These are phyloP conservation scores for Mactra quadrangularis DNA, from an alignment of 1,140 invertebrate genomes.

Conservation along the genomic window DNA sequence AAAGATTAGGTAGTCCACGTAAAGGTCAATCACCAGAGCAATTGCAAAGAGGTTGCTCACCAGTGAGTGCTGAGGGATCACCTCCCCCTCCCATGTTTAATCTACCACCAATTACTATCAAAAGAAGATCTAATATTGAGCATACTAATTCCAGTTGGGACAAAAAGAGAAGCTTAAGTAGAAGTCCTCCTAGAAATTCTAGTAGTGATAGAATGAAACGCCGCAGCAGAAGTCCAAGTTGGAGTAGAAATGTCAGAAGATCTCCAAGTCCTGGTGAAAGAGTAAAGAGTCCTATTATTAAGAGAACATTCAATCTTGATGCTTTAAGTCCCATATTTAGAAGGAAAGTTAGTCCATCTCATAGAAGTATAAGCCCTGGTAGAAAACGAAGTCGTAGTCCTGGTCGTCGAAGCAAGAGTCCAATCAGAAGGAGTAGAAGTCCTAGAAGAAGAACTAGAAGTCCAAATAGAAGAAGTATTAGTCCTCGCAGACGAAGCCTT, in stretches of 20 bases:
- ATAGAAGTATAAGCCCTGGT: constrained; percentile 19
- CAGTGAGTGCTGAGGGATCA: constrained; percentile 52
- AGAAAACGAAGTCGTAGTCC: neutral
- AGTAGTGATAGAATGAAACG: neutral
- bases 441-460: constrained; percentile 9
- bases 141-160: constrained; percentile 47
- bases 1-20: constrained; percentile 14
- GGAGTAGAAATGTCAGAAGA: constrained; percentile 29
- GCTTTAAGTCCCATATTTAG: constrained; percentile 38
- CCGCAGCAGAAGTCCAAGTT: constrained; percentile 45
- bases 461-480: constrained; percentile 19
- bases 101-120: constrained; percentile 55
- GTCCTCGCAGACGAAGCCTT: constrained; percentile 10
- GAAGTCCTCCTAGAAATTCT: constrained; percentile 30
- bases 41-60: constrained; percentile 48
- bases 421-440: constrained; percentile 1
- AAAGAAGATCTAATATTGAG: constrained; percentile 32
- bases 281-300: constrained; percentile 28
- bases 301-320: constrained; percentile 46
- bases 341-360: constrained; percentile 25
- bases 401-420: constrained; percentile 22
- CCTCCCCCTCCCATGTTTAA: constrained; percentile 59
- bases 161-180: constrained; percentile 40
- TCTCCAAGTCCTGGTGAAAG: constrained; percentile 18
- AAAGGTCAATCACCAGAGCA: constrained; percentile 21